phyloP scores from a whole-genome alignment of 92 coral and sea anemone species.

The Isaurus tuberculatus region DNA sequence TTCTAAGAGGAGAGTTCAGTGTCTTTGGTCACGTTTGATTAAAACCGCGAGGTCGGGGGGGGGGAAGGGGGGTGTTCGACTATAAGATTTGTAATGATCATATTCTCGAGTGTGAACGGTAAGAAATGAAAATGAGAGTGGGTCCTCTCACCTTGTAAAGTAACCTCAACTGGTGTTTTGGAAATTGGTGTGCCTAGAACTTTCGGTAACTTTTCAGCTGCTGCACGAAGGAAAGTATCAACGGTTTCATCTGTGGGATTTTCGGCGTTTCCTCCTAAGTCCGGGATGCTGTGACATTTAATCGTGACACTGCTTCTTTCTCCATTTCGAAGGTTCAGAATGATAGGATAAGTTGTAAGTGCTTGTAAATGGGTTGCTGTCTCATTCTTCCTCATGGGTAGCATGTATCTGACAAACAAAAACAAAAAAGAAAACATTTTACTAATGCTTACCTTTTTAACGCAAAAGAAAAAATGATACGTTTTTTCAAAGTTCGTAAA shows the following conservation, averaged over 20 bases:
- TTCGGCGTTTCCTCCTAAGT: conserved; percentile 49
- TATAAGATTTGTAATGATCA: no score
- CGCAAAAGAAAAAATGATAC: no score
- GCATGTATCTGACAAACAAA: conserved; percentile 56
- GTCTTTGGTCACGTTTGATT: no score
- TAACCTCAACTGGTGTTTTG: conserved; percentile 75
- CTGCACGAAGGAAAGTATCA: conserved; percentile 62
- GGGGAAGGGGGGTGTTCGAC: no score
- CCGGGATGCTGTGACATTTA: conserved; percentile 8
- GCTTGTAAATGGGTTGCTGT: conserved; percentile 84
- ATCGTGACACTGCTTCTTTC: conserved; percentile 46
- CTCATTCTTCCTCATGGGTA: conserved; percentile 80
- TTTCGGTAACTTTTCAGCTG: conserved; percentile 60
- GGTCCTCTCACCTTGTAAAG: conserved; percentile 43
- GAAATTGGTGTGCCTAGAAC: conserved; percentile 77
- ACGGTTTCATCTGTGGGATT: conserved; percentile 63
- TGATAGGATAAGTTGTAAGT: conserved; percentile 80
- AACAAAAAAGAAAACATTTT: no score
- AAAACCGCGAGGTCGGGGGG: no score
- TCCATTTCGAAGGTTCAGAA: conserved; percentile 72
- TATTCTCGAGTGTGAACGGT: no score
- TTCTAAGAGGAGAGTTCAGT: no score
- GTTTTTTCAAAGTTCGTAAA: no score
- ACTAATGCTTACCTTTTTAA: no score
- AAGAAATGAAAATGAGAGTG: no score